Percentiles rank a stretch among this genome's conserved stretches.
phyloP scores from a whole-genome alignment of 2,797 vertebrate species.

The Eleutherodactylus coqui region DNA sequence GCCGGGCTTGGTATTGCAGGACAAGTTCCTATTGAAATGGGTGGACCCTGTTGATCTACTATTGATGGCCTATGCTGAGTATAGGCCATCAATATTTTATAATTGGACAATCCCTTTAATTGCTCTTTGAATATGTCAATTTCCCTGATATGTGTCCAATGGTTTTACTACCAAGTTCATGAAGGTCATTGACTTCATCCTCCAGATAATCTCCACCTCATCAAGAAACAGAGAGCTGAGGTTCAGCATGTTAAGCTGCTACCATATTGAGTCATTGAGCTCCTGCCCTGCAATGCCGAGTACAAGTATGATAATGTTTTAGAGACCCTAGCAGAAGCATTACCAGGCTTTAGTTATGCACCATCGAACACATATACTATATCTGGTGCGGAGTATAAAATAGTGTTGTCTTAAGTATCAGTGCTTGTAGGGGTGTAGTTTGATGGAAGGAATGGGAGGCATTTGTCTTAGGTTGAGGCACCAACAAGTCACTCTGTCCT shows the following conservation, averaged over 20 bases:
- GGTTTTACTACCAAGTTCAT: not conserved
- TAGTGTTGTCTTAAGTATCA: not conserved
- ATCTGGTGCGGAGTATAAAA: not conserved
- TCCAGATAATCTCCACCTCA: not conserved
- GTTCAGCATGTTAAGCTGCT: not conserved
- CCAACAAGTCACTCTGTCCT: too few relatives aligned
- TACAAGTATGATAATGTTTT: not conserved
- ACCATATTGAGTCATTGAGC: not conserved
- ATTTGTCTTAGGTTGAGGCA: too few relatives aligned
- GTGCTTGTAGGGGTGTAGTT: too few relatives aligned
- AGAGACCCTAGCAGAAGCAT: not conserved
- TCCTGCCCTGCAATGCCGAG: too few relatives aligned
- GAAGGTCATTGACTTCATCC: not conserved
- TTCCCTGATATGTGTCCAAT: not conserved
- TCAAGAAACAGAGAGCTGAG: not conserved
- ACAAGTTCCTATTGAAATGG: too few relatives aligned
- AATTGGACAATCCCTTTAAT: too few relatives aligned
- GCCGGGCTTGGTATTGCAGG: too few relatives aligned
- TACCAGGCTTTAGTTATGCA: not conserved
- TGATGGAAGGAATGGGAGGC: too few relatives aligned
- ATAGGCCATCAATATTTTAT: too few relatives aligned
- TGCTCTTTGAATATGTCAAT: not conserved
- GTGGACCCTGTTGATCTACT: too few relatives aligned
- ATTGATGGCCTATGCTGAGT: too few relatives aligned
- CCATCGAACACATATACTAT: not conserved